Evolutionary conservation across 2,797 vertebrate genomes (phyloP), one percentile per base, ranked within the genome.

Genomic region (Lacerta agilis): DNA sequence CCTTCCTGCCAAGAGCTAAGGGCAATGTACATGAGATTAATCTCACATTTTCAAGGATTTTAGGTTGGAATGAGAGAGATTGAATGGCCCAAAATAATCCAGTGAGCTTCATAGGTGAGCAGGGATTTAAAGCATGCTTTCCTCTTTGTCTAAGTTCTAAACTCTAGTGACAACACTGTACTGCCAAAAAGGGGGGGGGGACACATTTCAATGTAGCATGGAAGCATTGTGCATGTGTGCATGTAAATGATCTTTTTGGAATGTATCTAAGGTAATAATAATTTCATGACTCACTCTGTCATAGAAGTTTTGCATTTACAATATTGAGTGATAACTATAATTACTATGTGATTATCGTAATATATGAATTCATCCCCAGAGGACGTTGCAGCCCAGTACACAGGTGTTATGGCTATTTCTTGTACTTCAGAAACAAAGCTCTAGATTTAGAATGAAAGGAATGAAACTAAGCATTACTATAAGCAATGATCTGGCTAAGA

Each of bases 211-310:
- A 8, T 55, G 3, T 38, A 38, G 13, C 7, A 55, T 69, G 29
- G 20, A 71, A 38, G 8, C 25, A 49, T 49, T 69, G 33, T 27
- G 3, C 58, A 10, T 17, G 33, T 18, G 33, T 10, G 15, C 17
- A 49, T 1, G 15, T 29, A 66, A 45, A 66, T 25, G 4, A 33
- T 27, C 41, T 82, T 82, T 58, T 79, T 58, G 75, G 8, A 61
- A 25, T 61, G 9, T 61, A 67, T n/a, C 38, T 88, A 33, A 55
- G 25, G 61, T 29, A 79, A 86, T 58, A 71, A 71, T 38, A 49
- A 69, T 86, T 33, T 67, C 20, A 86, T 86, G 41, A 86, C n/a
- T 79, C 84, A 78, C 41, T 86, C 61, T 86, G 76, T 72, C 75
- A 6, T 73, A 79, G 55, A 29, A 79, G 38, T 84, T 79, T 85